phyloP scores from a whole-genome alignment of 2,113 vertebrate genomes.

The Phasianus colchicus region DNA sequence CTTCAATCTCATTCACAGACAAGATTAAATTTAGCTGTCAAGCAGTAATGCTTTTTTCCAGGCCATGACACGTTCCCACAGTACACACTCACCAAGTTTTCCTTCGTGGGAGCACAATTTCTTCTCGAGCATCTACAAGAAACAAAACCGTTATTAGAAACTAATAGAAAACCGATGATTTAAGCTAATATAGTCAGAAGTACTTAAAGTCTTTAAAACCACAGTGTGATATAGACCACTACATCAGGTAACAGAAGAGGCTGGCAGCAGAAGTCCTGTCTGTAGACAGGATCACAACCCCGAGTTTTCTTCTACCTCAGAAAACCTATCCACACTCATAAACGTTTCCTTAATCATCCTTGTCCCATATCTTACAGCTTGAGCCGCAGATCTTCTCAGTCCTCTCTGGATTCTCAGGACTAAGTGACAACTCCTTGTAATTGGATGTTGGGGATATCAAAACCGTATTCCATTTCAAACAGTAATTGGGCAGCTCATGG shows the following conservation, averaged over 20 bases:
- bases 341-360: background rate
- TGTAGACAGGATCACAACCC: background rate
- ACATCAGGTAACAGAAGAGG: background rate
- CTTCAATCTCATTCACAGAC: background rate
- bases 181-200: background rate
- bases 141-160: background rate
- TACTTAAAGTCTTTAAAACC: background rate
- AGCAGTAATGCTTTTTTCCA: background rate
- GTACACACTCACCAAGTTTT: slow-evolving; percentile 89
- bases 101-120: slow-evolving; percentile 86
- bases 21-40: background rate
- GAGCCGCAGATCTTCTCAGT: background rate
- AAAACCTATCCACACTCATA: background rate
- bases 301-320: too few species aligned
- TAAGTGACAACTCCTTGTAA: background rate
- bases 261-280: background rate
- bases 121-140: slow-evolving; percentile 72
- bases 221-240: accelerated
- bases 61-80: background rate
- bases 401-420: background rate
- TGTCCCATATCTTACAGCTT: accelerated
- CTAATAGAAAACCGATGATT: background rate
- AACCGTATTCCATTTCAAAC: background rate
- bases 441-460: background rate
- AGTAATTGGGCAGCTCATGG: background rate